Evolutionary conservation across 1,140 invertebrate genomes (phyloP), one percentile per base, ranked within the genome.

Genomic region (Solenopsis fugax): DNA sequence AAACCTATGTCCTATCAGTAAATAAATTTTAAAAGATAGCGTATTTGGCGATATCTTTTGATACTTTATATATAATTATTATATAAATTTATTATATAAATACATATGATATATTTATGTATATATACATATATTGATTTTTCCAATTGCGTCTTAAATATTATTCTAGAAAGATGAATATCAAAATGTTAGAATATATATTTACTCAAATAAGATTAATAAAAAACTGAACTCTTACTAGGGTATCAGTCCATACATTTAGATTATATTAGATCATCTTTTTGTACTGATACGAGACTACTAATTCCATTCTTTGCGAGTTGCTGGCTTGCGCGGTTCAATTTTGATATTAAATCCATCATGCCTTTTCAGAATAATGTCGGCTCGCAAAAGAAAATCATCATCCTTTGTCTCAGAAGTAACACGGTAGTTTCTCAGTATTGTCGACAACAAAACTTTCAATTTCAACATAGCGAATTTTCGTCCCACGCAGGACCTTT

Each of bases 381-480:
- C 95, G 5, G 92, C 92, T 86, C 93, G 93, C 4, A 96, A 85
- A 69, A 88, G 89, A 56, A 95, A 96, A 54, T 95, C 94, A 18
- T 94, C 82, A 69, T 96, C 94, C 0, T 91, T 90, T 0, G 93
- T 60, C 73, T 95, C 91, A 1, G 95, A 95, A 4, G 93, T 90
- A 10, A 97, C 94, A 58, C 92, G 94, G 92, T 96, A 97, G 69
- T 96, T 95, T 41, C 96, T 94, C n/a, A 97, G 89, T 67, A 97
- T 94, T 6, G 96, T 96, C 1, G 96, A 96, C 1, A 97, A 88
- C 21, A 97, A 89, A 16, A 96, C 96, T 90, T 97, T 97, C 82
- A 96, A 94, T 92, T 97, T 97, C 80, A 97, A 93, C 93, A 96
- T 94, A 4, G 97, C 97, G 90, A 97, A 98, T 91, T 97, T 97